Evolutionary conservation across 2,888 invertebrate genomes (phyloP).

Genomic region (Helleia helle): DNA sequence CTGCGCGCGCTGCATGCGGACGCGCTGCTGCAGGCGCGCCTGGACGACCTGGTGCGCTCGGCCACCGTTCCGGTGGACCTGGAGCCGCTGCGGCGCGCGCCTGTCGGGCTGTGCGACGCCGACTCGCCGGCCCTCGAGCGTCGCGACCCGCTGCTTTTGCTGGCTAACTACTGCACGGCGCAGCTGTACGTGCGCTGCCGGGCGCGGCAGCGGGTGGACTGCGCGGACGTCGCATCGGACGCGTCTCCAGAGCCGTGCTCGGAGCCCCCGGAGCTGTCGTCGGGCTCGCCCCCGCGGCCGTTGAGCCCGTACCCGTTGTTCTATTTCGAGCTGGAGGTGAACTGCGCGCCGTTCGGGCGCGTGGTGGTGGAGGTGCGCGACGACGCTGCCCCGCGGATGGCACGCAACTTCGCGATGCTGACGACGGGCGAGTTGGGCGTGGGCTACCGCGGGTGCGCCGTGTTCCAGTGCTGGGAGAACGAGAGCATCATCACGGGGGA

Average conservation of each 20-base stretch:
- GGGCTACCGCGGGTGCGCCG: conserved; percentile 85
- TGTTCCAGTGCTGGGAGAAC: conserved; percentile 88
- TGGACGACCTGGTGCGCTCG: conserved; percentile 78
- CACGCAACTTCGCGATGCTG: conserved; percentile 83
- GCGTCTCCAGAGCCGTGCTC: too few relatives aligned
- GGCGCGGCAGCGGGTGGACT: conserved; percentile 23
- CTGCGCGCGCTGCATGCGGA: conserved; percentile 80
- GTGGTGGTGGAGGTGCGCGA: conserved; percentile 84
- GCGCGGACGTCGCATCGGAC: too few relatives aligned
- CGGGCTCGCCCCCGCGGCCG: conserved; percentile 13
- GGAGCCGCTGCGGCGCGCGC: conserved; percentile 66
- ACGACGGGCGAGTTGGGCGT: conserved; percentile 82
- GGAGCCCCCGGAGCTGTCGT: too few relatives aligned
- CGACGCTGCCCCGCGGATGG: conserved; percentile 87
- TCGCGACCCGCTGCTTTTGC: conserved; percentile 79
- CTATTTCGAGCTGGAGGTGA: conserved; percentile 84
- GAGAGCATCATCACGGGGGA: conserved; percentile 88
- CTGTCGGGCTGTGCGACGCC: conserved; percentile 59
- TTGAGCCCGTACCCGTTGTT: conserved; percentile 77
- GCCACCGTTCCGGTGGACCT: conserved; percentile 80
- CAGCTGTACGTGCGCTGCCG: conserved; percentile 78
- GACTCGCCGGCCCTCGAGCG: conserved; percentile 64
- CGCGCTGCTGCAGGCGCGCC: conserved; percentile 80
- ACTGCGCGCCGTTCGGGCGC: conserved; percentile 79
- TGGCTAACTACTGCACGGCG: conserved; percentile 85